Base-by-base conservation (phyloP, 2,888 invertebrate genomes). In the Malachius bipustulatus region DNA sequence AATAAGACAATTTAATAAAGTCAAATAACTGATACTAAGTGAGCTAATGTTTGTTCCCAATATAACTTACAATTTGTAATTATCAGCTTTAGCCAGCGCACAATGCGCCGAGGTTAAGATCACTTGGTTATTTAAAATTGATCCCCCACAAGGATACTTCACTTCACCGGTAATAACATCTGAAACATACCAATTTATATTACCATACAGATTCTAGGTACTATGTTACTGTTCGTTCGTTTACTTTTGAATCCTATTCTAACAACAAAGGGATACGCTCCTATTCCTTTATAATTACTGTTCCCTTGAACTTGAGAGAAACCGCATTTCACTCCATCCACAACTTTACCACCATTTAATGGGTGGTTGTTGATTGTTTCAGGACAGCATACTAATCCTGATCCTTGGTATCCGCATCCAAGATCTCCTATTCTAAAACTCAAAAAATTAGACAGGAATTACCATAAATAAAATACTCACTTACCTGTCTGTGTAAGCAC, bases 41-140 rank as follows among this genome's bases (percentile, higher is more conserved):
- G n/a, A n/a, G n/a, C n/a, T n/a, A n/a, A n/a, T n/a, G n/a, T n/a
- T n/a, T n/a, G n/a, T n/a, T n/a, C n/a, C n/a, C n/a, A n/a, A n/a
- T n/a, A 24, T 24, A 43, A 69, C 76, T 72, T 64, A 83, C 82
- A 84, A 58, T 60, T 80, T 76, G 53, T 77, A 82, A 47, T 77
- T 77, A 34, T 78, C 75, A 6, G 80, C 77, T 54, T 79, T 81
- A 1, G 82, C 82, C 34, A 83, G 57, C 2, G 82, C 83, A 54
- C 84, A 84, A 51, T 83, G 82, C 0, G 82, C 83, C 0, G 84
- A 82, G 0, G 83, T 83, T 19, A 84, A 57, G 26, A 84, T 67
- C 1, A 75, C 64, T 26, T 69, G 64, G 40, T 60, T 58, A 41
- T 56, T 65, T 35, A 84, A 71, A 12, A 84, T 78, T 1, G 81